A percentile compares a stretch with the other conserved stretches of the same genome.
These are phyloP conservation scores for Dermatemys mawii DNA, from an alignment of 2,113 vertebrate genomes.

Conservation along the genomic window DNA sequence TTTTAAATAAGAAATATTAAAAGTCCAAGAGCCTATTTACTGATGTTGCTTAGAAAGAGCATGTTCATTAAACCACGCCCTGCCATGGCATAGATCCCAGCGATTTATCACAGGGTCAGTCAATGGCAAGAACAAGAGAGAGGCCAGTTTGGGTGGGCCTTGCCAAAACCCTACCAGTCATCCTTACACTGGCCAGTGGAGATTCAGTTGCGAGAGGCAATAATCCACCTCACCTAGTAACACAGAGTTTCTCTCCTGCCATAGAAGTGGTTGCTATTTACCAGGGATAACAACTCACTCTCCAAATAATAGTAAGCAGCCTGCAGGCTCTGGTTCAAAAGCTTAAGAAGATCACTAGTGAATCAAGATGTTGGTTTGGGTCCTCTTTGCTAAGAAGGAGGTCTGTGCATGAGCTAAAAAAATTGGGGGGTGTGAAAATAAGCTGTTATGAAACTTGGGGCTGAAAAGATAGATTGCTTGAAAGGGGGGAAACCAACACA, in stretches of 20 bases:
- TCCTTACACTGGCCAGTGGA: not conserved
- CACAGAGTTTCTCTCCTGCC: not conserved
- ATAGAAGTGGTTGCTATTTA: not conserved
- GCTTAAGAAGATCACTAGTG: too few species aligned
- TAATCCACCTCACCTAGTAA: not conserved
- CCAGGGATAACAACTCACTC: not conserved
- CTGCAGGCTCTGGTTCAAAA: not conserved
- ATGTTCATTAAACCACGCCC: conserved; percentile 67
- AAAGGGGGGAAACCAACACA: not conserved
- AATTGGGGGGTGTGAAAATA: not conserved
- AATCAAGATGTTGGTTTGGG: too few species aligned
- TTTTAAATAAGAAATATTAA: not conserved
- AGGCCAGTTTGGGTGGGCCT: not conserved
- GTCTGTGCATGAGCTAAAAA: not conserved
- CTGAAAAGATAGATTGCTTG: fast-evolving
- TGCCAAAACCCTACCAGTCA: conserved; percentile 45
- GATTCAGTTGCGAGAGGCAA: not conserved
- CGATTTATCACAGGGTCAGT: conserved; percentile 41
- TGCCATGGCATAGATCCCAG: conserved; percentile 9
- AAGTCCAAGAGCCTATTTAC: conserved; percentile 43
- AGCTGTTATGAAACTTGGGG: not conserved
- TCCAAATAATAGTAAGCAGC: not conserved
- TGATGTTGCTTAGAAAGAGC: conserved; percentile 54
- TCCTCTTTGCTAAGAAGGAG: not conserved
- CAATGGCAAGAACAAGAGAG: conserved; percentile 58